Conservation (phyloP, 2,113 vertebrate species). For the Coptodon bakossiorum region DNA sequence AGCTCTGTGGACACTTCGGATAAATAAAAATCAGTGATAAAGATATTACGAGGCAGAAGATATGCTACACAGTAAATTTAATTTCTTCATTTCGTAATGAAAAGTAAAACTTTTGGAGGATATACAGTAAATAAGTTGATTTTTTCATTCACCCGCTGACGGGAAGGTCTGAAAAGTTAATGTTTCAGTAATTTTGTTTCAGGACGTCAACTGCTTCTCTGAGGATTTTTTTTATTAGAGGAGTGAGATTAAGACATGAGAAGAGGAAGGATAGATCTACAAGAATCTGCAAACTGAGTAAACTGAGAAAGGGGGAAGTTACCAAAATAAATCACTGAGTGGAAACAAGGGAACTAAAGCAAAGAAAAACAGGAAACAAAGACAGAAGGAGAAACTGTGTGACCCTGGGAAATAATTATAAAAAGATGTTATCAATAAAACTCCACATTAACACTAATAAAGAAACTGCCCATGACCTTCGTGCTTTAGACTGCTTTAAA, state of each 20-base stretch:
- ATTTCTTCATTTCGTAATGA: accelerated
- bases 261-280: not conserved
- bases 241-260: accelerated
- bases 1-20: not conserved
- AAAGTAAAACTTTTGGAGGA: not conserved
- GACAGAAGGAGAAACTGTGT: not conserved
- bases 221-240: not conserved
- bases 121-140: not conserved
- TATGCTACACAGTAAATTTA: not conserved
- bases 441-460: not conserved
- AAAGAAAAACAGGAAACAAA: not conserved
- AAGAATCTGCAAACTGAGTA: not conserved
- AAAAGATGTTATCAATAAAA: not conserved
- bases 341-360: not conserved
- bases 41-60: not conserved
- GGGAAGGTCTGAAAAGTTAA: accelerated
- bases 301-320: not conserved
- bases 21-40: not conserved
- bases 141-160: not conserved
- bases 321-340: not conserved
- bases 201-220: not conserved
- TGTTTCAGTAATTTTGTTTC: not conserved
- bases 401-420: not conserved
- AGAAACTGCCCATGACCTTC: not conserved
- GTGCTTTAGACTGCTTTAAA: not conserved